Base-by-base conservation (phyloP, 2,113 vertebrate species). In the Panurus biarmicus region DNA sequence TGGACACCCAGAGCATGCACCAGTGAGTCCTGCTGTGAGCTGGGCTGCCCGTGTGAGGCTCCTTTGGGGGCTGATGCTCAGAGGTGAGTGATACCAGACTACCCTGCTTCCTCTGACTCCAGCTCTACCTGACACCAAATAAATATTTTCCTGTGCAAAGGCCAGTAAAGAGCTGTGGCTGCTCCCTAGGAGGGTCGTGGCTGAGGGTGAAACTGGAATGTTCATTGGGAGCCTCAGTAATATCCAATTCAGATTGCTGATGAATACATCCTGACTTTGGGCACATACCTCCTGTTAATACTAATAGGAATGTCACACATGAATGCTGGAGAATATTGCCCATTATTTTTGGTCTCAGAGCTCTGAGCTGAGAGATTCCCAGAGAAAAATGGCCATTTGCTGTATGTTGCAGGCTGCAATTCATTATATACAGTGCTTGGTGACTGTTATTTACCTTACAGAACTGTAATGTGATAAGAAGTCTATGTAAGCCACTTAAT, bases 281-380 rank as follows among this genome's bases (percentile, higher is more conserved):
- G 87, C 89, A 85, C 93, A 87, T 85, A 93, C 87, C 91, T 94
- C 93, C 81, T 95, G 91, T 96, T 95, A 95, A 93, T 93, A 88
- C 91, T 97, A 95, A 96, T 97, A 82, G 87, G 56, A 95, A 95
- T 87, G 93, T 97, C 90, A 93, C 93, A 95, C 93, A 91, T 93
- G 93, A 96, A 88, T 95, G 93, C 95, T 93, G 75, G 79, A 93
- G 95, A 95, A 95, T 95, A 95, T 95, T 97, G 93, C 89, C 94
- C 96, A 95, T 97, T 95, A 97, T 95, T 97, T 96, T 95, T 96
- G 94, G 89, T 95, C 87, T 85, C 90, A 87, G 85, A 87, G 87
- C 93, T 93, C 85, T 87, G 74, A 93, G 94, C 81, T 71, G 95
- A 85, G 67, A 92, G 85, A 94, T 95, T 95, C 87, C 36, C 57